Evolutionary conservation across 1,140 invertebrate genomes (phyloP), one percentile per base, ranked within the genome.

Genomic region (Luehdorfia chinensis): DNA sequence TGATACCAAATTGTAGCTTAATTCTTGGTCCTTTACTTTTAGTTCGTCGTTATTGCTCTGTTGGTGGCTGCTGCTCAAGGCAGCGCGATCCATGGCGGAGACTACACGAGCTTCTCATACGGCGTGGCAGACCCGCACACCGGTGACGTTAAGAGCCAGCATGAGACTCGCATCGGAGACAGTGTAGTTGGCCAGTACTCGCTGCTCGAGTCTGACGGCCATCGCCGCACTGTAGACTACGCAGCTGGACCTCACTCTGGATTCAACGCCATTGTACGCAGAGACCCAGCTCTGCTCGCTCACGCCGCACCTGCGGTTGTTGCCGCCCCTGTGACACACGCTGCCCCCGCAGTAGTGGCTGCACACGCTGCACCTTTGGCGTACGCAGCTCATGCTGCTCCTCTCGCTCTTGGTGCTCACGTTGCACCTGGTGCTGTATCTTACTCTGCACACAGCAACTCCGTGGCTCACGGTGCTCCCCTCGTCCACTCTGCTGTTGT

Each of bases 101-200:
- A 78, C 60, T 77, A 79, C 66, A 75, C 61, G 56, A 81, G 77
- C 68, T 83, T 78, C 74, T 75, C 83, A 13, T 88, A 88, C 59
- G 75, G 72, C 18, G 87, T 89, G n/a, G 58, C 72, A 2, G 87
- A 88, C 72, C 75, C 84, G 4, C 80, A 81, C 68, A 90, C 79
- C 64, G 86, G 89, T 30, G 87, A 89, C 54, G 75, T 83, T 4
- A 89, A 89, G 74, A 76, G 74, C 52, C 84, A 87, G 49, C 73
- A 87, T 39, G 87, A 88, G 72, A 83, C 72, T 45, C 72, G 87
- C 23, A 70, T 86, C 49, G 90, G 90, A 0, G 89, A 90, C 64
- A 58, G 84, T 23, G 90, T 91, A 6, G 79, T 87, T 45, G 90
- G 90, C 37, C 73, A 78, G 49, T 87, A 87, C 67, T 79, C 83